Evolutionary conservation across 2,113 vertebrate genomes (phyloP).

Genomic region (Chaetorhynchus papuensis): DNA sequence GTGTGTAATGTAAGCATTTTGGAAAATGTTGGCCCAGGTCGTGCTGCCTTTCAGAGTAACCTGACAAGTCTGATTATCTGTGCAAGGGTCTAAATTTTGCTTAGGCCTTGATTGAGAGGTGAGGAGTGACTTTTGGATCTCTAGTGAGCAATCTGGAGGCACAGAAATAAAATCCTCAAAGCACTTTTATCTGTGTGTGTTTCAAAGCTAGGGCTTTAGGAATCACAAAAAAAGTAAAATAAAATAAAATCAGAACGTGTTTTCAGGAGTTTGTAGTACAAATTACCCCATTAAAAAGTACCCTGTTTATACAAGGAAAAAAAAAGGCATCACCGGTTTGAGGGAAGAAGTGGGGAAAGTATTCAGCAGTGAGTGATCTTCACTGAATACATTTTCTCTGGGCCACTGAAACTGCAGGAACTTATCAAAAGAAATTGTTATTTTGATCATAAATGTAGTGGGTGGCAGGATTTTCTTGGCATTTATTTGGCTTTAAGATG

Average conservation of each 20-base stretch:
- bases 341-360: background rate
- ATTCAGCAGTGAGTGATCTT: slow-evolving; percentile 32
- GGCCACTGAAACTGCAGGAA: slow-evolving; percentile 35
- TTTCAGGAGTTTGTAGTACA: slow-evolving; percentile 46
- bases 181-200: background rate
- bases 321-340: background rate
- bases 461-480: slow-evolving; percentile 38
- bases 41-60: background rate
- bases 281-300: slow-evolving; percentile 38
- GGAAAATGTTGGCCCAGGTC: background rate
- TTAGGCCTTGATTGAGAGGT: background rate
- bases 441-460: slow-evolving; percentile 43
- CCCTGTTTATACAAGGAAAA: background rate
- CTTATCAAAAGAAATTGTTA: slow-evolving; percentile 36
- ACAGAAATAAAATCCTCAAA: background rate
- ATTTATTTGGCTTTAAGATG: slow-evolving; percentile 20
- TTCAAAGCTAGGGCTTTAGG: background rate
- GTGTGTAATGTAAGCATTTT: background rate
- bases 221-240: background rate
- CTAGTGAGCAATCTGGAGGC: background rate
- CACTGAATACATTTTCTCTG: slow-evolving; percentile 43
- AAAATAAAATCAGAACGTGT: background rate
- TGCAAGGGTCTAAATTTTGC: background rate
- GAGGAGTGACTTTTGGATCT: slow-evolving; percentile 12
- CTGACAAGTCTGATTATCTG: background rate